These are phyloP conservation scores for Amphiprion percula DNA, from an alignment of 2,113 vertebrate genomes.

Conservation along the genomic window DNA sequence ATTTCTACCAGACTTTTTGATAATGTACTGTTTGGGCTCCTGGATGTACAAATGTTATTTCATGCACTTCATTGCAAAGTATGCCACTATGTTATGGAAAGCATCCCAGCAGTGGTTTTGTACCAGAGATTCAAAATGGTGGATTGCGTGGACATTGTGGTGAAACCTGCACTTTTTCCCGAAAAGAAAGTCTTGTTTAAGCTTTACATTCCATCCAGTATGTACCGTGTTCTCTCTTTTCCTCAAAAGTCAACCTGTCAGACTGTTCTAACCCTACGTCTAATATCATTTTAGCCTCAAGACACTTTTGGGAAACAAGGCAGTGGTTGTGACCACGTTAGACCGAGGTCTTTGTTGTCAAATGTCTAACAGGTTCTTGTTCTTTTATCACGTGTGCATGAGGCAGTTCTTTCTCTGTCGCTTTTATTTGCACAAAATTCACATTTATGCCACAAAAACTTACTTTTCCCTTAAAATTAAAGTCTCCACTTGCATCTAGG, in stretches of 20 bases:
- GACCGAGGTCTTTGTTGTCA: neutral
- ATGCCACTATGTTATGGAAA: neutral
- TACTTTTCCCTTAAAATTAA: slow-evolving; percentile 3
- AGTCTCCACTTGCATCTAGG: slow-evolving; percentile 16
- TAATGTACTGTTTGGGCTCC: no score
- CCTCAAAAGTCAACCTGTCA: neutral
- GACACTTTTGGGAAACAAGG: neutral
- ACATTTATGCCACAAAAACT: neutral
- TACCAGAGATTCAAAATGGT: neutral
- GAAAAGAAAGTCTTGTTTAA: no score
- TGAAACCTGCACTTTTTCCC: no score
- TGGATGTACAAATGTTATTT: no score
- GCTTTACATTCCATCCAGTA: no score
- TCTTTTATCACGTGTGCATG: neutral
- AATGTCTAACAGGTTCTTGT: neutral
- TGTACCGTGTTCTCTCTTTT: neutral
- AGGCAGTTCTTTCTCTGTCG: neutral
- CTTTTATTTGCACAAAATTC: neutral
- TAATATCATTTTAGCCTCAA: neutral
- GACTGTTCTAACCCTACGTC: neutral
- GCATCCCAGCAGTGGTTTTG: neutral
- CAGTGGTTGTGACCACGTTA: neutral
- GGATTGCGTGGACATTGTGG: no score
- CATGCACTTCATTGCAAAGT: no score
- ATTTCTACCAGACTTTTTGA: no score